Percentiles rank a stretch among this genome's conserved stretches.
Evolutionary conservation across 2,888 invertebrate species (phyloP).

Genomic region (Ptilodon capucinus): DNA sequence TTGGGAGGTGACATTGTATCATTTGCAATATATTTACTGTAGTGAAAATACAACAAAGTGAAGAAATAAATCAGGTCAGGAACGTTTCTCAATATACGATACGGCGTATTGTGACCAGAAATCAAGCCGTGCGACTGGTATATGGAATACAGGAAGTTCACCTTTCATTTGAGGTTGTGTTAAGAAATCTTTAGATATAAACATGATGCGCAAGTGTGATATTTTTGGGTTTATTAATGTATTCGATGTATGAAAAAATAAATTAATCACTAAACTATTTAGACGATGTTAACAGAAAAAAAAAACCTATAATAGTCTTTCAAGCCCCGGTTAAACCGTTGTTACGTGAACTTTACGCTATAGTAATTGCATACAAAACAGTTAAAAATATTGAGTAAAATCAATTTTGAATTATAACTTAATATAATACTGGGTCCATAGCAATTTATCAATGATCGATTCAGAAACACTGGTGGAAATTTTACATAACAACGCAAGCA

Average conservation of each 20-base stretch:
- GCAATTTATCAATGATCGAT: not conserved
- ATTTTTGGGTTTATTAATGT: not conserved
- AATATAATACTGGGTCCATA: not conserved
- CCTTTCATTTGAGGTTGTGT: conserved; percentile 22
- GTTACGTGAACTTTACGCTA: no score
- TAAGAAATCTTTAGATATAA: not conserved
- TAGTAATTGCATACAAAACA: no score
- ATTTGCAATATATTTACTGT: not conserved
- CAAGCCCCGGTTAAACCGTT: no score
- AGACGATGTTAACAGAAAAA: not conserved
- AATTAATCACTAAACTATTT: conserved; percentile 13
- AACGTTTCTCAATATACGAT: not conserved
- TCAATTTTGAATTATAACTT: no score
- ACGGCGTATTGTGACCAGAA: not conserved
- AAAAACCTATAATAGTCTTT: not conserved
- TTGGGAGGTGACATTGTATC: not conserved
- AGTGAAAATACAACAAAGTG: not conserved
- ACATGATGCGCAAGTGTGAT: not conserved
- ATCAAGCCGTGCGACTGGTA: no score
- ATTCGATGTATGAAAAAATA: conserved; percentile 17
- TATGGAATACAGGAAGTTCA: conserved; percentile 26
- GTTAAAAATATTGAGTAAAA: no score
- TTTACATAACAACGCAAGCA: not conserved
- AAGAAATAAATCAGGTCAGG: not conserved
- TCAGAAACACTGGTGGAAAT: not conserved